Base-by-base conservation (phyloP, 2,113 vertebrate genomes). In the Ptyas mucosa region DNA sequence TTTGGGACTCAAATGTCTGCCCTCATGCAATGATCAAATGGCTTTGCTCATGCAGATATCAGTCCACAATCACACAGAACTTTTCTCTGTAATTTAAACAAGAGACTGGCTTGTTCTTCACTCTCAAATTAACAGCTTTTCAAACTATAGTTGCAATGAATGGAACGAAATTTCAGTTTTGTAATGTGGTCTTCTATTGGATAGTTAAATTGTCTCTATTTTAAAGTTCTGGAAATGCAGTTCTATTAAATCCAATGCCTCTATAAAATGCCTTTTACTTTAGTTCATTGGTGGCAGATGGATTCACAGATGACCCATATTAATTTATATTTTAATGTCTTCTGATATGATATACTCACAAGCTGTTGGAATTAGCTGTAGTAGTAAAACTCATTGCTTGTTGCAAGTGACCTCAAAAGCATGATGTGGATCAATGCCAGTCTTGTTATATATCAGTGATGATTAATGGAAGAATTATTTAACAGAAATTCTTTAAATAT, bases 251-350 rank as follows among this genome's bases (percentile, higher is more conserved):
- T 24, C 39, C 51, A 85, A 92, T 85, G 34, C 64, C 64, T 89
- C 58, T 89, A 12, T 58, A n/a, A 89, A 88, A 52, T 61, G 21
- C 15, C 43, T 91, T 53, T 91, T 18, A 46, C 87, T 64, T 87
- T 81, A 39, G 26, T 85, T 85, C 46, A 61, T 88, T 21, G 57
- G 39, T 54, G 88, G 52, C 90, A 93, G 87, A 57, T 89, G 46
- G 93, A 58, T 85, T 85, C 24, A 14, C 87, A 93, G 53, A 88
- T 89, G 90, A 89, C 86, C 53, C 90, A 85, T 58, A 88, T 93
- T 88, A 91, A 85, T 81, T 91, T 93, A 58, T 93, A 53, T 89
- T 91, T 91, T 81, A 89, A 88, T 85, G 29, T n/a, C n/a, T 88
- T 53, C 90, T 88, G 61, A 88, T 91, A 89, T 39, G 29, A 53